Base-by-base conservation (phyloP, 2,888 invertebrate genomes). In the Ectemnius continuus region DNA sequence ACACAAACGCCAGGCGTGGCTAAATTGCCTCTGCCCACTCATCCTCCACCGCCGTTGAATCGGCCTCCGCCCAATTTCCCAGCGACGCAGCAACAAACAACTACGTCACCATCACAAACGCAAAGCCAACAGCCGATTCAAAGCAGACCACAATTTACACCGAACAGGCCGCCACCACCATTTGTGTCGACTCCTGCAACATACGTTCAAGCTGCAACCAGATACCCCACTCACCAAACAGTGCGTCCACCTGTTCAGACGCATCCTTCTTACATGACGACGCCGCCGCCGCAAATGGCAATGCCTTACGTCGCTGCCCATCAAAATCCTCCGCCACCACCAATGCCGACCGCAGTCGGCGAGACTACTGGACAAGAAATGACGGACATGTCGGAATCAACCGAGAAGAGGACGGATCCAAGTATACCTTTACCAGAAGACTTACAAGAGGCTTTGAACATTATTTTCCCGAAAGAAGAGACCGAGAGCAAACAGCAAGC, bases 371-470 rank as follows among this genome's bases (percentile, higher is more conserved):
- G 75, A 0, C 72, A 65, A 0, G 92, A 92, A 67, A 85, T 91
- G 60, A 85, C 90, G 11, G 89, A 92, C 0, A 91, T 91, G 66
- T 91, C 92, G 2, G 92, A 92, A 64, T 91, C 88, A 0, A 89
- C 90, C 26, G 91, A 91, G 11, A 91, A 90, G 67, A 91, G 91
- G 23, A 84, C 91, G 5, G 90, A 92, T 6, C 89, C 91, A 0
- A 92, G 92, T 56, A 91, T 91, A 57, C 92, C 92, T 26, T 89
- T 94, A 0, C 94, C 94, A 2, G 93, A 94, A 79, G 94, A 94
- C 90, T 92, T 94, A 84, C 94, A 94, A 76, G 94, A 94, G 67
- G 94, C 94, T 0, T 91, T 94, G 4, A 93, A 94, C 87, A 94
- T 94, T 47, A 93, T 94, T 67, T 94, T 94, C 89, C 94, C 94